Conservation (phyloP, 37 sponge, comb jelly and placozoan species). For the Amphimedon queenslandica region DNA sequence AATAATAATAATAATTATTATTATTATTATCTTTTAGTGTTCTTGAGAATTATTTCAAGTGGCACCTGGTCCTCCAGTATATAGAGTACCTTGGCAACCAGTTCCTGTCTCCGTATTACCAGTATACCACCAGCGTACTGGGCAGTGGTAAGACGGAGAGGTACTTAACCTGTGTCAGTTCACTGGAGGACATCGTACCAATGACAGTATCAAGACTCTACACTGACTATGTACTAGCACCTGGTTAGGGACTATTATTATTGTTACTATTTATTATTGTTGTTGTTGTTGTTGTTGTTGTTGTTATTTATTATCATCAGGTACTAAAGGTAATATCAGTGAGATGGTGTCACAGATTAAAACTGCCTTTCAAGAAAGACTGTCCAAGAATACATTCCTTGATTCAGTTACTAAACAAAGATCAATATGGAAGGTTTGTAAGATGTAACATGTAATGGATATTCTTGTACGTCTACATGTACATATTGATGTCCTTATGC, state of each 20-base stretch:
- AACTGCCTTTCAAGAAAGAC: constrained; percentile 44
- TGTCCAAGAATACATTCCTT: constrained; percentile 32
- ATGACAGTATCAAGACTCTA: constrained; percentile 43
- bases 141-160: constrained; percentile 18
- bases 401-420: constrained; percentile 34
- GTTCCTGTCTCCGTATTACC: constrained; percentile 21
- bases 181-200: constrained; percentile 32
- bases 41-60: constrained; percentile 57
- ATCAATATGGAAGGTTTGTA: constrained; percentile 52
- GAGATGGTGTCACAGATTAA: constrained; percentile 30
- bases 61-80: constrained; percentile 33
- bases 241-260: constrained; percentile 18
- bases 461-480: too few species aligned
- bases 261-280: not conserved
- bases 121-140: constrained; percentile 5
- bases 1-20: not conserved
- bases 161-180: constrained; percentile 31
- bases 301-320: not conserved
- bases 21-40: constrained; percentile 9
- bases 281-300: not conserved
- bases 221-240: constrained; percentile 17
- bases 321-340: constrained; percentile 14
- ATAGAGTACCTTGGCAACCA: constrained; percentile 20
- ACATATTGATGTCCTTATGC: too few species aligned
- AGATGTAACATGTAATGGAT: too few species aligned